phyloP scores from a whole-genome alignment of 1,140 invertebrate species.

The Mactra quadrangularis region DNA sequence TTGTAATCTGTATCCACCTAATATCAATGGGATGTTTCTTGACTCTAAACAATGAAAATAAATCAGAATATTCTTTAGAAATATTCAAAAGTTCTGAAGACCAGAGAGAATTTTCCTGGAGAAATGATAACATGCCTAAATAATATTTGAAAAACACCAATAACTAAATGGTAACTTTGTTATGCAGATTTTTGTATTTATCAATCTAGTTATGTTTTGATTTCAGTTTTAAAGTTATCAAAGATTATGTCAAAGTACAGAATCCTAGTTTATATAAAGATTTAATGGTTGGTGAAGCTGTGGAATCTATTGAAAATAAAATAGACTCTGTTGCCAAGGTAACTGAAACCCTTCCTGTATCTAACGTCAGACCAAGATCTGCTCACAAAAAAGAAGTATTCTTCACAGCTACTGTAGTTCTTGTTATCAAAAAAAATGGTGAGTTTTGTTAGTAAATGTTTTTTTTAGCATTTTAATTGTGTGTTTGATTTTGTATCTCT shows the following conservation, averaged over 20 bases:
- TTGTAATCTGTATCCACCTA: too few species aligned
- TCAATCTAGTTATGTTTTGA: too few species aligned
- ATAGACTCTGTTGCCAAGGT: conserved; percentile 51
- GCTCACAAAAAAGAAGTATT: conserved; percentile 44
- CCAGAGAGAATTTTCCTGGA: too few species aligned
- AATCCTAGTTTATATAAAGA: conserved; percentile 56
- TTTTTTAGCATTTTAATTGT: not conserved
- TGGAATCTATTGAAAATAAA: conserved; percentile 43
- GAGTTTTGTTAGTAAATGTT: not conserved
- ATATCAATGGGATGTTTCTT: too few species aligned
- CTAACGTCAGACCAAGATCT: not conserved
- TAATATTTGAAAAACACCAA: too few species aligned
- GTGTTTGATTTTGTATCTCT: not conserved
- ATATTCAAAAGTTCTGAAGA: too few species aligned
- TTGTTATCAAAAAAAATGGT: conserved; percentile 51
- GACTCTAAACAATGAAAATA: too few species aligned
- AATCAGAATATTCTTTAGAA: too few species aligned
- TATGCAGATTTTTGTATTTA: too few species aligned
- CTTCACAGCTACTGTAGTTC: conserved; percentile 42
- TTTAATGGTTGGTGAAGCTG: conserved; percentile 19
- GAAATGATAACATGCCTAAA: too few species aligned
- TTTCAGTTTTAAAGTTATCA: conserved; percentile 39
- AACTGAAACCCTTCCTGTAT: conserved; percentile 6
- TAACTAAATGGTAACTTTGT: too few species aligned
- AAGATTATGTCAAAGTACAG: conserved; percentile 43